Evolutionary conservation across 2,113 vertebrate species (phyloP).

Genomic region (Thalassarche chlororhynchos): DNA sequence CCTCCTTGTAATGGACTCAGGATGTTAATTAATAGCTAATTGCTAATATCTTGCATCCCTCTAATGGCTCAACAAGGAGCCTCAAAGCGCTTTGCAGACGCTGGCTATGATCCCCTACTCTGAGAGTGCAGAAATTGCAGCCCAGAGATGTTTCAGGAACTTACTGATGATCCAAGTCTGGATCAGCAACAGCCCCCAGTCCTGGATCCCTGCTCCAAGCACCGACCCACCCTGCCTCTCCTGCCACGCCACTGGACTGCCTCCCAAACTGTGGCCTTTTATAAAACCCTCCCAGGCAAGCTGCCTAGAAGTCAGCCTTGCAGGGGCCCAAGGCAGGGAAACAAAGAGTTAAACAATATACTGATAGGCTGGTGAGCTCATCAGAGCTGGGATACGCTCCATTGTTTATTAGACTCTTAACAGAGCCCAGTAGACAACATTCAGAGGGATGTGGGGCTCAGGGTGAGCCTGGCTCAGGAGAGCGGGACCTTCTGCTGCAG

Average conservation of each 20-base stretch:
- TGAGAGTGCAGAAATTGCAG: not conserved
- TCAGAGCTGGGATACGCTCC: constrained; percentile 48
- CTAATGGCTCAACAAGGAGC: not conserved
- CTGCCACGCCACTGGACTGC: not conserved
- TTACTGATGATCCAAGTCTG: not conserved
- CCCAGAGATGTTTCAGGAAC: not conserved
- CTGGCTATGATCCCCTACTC: not conserved
- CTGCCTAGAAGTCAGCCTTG: not conserved
- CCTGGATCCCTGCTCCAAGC: not conserved
- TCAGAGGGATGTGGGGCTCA: constrained; percentile 1
- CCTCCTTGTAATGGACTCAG: not conserved
- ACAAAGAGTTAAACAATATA: constrained; percentile 45
- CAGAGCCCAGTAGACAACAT: constrained; percentile 8
- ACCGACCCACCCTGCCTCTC: not conserved
- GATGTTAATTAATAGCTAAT: constrained; percentile 39
- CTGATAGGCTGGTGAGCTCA: constrained; percentile 64
- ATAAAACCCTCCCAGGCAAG: not conserved
- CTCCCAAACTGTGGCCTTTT: not conserved
- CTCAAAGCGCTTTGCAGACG: not conserved
- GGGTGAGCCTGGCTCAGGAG: not conserved
- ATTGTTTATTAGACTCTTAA: constrained; percentile 38
- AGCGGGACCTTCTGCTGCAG: not conserved
- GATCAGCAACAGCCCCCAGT: not conserved
- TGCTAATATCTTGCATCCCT: not conserved
- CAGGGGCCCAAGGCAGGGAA: not conserved